Evolutionary conservation across 2,888 invertebrate species (phyloP).

Genomic region (Amitus sp.): DNA sequence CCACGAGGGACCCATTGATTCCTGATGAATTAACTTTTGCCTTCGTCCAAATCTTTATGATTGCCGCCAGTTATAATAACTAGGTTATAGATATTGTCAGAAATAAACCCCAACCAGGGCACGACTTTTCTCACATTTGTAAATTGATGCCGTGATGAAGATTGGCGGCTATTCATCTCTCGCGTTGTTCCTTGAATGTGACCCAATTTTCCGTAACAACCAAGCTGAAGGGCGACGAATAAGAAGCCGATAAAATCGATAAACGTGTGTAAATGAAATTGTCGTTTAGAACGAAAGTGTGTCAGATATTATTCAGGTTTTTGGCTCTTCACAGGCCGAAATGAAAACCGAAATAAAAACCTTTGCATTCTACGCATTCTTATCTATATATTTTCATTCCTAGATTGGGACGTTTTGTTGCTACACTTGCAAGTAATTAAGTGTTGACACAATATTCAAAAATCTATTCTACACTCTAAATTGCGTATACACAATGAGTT

Average conservation of each 20-base stretch:
- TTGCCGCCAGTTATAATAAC: too few relatives aligned
- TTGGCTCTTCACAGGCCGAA: constrained; percentile 15
- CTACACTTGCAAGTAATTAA: too few relatives aligned
- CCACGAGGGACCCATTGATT: constrained; percentile 1
- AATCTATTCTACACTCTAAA: too few relatives aligned
- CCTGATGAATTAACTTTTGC: not conserved
- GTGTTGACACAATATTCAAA: too few relatives aligned
- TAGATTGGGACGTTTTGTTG: too few relatives aligned
- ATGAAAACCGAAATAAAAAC: not conserved
- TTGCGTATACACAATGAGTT: too few relatives aligned
- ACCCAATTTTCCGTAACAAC: not conserved
- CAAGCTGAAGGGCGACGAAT: not conserved
- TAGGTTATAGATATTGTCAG: too few relatives aligned
- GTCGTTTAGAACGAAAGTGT: constrained; percentile 28
- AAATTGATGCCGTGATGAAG: not conserved
- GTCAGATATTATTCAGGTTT: constrained; percentile 34
- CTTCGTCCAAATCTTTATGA: not conserved
- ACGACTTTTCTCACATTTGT: not conserved
- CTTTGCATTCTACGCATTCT: not conserved
- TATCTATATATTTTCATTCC: too few relatives aligned
- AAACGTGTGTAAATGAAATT: constrained; percentile 34
- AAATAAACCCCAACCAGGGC: too few relatives aligned
- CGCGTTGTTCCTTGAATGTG: not conserved
- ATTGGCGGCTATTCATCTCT: not conserved
- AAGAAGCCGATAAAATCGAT: not conserved